Base-by-base conservation (phyloP, 1,140 invertebrate genomes). In the Nymphalis io region DNA sequence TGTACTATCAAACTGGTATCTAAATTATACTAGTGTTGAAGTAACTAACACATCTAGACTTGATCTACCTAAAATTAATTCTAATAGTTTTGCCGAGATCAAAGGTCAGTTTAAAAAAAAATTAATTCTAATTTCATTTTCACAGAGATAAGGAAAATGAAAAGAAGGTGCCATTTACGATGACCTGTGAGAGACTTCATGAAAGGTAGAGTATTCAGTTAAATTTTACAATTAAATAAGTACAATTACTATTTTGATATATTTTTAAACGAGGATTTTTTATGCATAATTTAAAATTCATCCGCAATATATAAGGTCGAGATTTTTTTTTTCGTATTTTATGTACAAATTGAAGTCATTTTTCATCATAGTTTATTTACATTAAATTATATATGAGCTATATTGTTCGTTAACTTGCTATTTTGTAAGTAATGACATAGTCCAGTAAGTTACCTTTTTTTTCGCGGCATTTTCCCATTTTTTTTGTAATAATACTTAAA, bases 121-220 rank as follows among this genome's bases (percentile, higher is more conserved):
- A 16, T 0, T 16, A 46, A 46, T 46, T n/a, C n/a, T n/a, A 46
- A n/a, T 46, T 16, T 8, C 0, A n/a, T 46, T 46, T 60, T 81
- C 80, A 42, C 78, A 88, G 85, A 46, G 85, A 88, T 5, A 89
- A 87, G 72, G 83, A 85, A 12, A 48, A 40, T 11, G 81, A 87
- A 11, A 87, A 84, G 69, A 88, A 83, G 62, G 5, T 18, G 13
- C 42, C 78, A 0, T 60, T 72, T 18, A 48, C 60, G 3, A 81
- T 87, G 82, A 89, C 82, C 44, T 91, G 89, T 48, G 85, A 85
- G 23, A 76, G 84, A 64, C 76, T 72, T 63, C 82, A 88, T 73
- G 89, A 91, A 79, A 88, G 84, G 88, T 89, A 66, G 13, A 44
- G 21, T 1, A 20, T 42, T 58, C 20, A 44, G 15, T 39, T 46